A percentile compares a stretch with the other conserved stretches of the same genome.
Conservation (phyloP, 2,888 invertebrate genomes). For the Rhagonycha lutea region DNA sequence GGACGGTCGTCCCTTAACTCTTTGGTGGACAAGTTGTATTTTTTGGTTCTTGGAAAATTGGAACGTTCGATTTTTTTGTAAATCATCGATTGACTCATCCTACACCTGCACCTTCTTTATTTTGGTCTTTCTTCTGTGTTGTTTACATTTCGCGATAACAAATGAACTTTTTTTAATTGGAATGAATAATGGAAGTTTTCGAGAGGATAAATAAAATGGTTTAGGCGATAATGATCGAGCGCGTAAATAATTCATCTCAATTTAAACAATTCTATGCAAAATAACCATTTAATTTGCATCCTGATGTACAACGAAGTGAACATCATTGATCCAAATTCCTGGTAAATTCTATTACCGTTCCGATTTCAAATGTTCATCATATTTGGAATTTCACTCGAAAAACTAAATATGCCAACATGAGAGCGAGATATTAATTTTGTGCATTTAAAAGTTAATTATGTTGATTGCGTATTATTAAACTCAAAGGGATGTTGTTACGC, state of each 20-base stretch:
- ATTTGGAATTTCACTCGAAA: conserved; percentile 26
- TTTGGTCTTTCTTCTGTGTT: neutral
- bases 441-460: conserved; percentile 3
- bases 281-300: conserved; percentile 29
- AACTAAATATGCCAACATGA: conserved; percentile 27
- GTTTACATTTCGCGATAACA: neutral
- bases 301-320: conserved; percentile 31
- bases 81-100: neutral
- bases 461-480: neutral
- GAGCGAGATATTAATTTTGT: conserved; percentile 23
- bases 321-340: conserved; percentile 30
- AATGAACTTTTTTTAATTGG: neutral
- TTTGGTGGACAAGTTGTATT: neutral
- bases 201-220: neutral
- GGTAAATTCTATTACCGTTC: conserved; percentile 30
- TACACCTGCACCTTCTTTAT: neutral
- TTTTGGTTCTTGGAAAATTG: neutral
- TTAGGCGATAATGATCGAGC: conserved; percentile 12
- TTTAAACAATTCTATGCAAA: conserved; percentile 30
- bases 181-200: neutral
- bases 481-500: neutral
- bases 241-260: conserved; percentile 27
- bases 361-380: conserved; percentile 32
- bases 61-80: neutral
- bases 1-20: conserved; percentile 12